Conservation (phyloP, 2,113 vertebrate genomes). For the Ageneiosus marmoratus region DNA sequence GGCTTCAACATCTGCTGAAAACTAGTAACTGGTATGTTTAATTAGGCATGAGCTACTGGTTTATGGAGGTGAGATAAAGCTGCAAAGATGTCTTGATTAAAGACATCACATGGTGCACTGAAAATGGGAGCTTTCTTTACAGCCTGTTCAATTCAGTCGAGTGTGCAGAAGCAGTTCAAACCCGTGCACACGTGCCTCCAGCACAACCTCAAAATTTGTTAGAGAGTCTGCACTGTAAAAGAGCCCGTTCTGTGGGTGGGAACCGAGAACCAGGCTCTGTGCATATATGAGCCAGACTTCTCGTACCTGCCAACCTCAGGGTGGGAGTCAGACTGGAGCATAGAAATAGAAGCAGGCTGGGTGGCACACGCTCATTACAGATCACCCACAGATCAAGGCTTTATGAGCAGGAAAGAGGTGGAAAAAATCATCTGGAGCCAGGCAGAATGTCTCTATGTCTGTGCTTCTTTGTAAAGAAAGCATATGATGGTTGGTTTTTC, state of each 20-base stretch:
- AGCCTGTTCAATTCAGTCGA: conserved; percentile 31
- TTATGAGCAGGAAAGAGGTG: conserved; percentile 45
- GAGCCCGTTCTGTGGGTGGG: conserved; percentile 35
- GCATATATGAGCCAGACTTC: conserved; percentile 26
- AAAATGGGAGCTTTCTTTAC: conserved; percentile 39
- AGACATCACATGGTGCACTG: conserved; percentile 38
- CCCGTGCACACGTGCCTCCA: conserved; percentile 14
- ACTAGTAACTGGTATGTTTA: conserved; percentile 42
- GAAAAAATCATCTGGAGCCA: conserved; percentile 43
- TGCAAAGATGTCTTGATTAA: conserved; percentile 45
- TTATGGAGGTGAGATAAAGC: conserved; percentile 52
- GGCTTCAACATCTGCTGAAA: conserved; percentile 41
- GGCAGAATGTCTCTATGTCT: conserved; percentile 38
- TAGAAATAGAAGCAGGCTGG: conserved; percentile 52
- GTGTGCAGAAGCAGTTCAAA: conserved; percentile 4
- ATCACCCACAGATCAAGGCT: conserved; percentile 53
- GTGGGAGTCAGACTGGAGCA: conserved; percentile 41
- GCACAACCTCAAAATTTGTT: conserved; percentile 31
- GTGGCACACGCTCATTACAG: conserved; percentile 52
- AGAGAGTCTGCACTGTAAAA: conserved; percentile 23
- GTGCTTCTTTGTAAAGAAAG: conserved; percentile 38
- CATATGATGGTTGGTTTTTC: conserved; percentile 17
- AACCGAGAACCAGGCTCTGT: conserved; percentile 21
- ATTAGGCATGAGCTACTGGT: conserved; percentile 50
- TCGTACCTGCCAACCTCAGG: conserved; percentile 53